Base-by-base conservation (phyloP, 2,888 invertebrate species). In the Thysanoteuthis rhombus region DNA sequence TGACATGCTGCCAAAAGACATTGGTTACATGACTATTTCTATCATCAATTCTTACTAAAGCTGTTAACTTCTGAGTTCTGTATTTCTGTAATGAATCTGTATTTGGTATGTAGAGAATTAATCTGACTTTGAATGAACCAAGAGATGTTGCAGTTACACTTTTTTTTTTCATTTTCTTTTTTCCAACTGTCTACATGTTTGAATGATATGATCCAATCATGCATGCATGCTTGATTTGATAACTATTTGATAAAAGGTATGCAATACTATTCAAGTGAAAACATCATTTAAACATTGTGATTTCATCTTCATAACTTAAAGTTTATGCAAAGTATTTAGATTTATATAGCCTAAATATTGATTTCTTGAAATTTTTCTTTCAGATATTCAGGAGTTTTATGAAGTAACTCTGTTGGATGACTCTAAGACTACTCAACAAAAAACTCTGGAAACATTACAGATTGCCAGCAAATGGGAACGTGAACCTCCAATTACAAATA, bases 331-430 rank as follows among this genome's bases (percentile, higher is more conserved):
- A 28, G 16, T 22, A 25, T 47, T 1, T 22, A 1, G 16, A 25
- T 42, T 0, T 42, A 42, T 42, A 42, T 42, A 42, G 36, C 36
- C 10, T 91, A 45, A 6, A 42, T 91, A 19, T 12, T 42, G 6
- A 45, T 91, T 32, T 25, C 47, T 47, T 25, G 42, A 47, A 42
- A 89, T 92, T 52, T 93, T 32, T 45, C 93, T 95, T 95, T 39
- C 96, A 97, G 99, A 99, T 98, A 99, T 99, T 97, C 99, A 99
- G 98, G 99, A 99, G 97, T 99, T 99, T 97, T 99, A 99, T 97
- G 99, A 99, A 97, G 98, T 99, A 96, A 99, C 99, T 94, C 98
- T 99, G 95, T 98, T 99, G 96, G 99, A 99, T 97, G 99, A 99
- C 97, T 98, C 98, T 94, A 99, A 99, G 97, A 98, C 99, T 93